Base-by-base conservation (phyloP, 92 coral and sea anemone genomes). In the Montipora capitata region DNA sequence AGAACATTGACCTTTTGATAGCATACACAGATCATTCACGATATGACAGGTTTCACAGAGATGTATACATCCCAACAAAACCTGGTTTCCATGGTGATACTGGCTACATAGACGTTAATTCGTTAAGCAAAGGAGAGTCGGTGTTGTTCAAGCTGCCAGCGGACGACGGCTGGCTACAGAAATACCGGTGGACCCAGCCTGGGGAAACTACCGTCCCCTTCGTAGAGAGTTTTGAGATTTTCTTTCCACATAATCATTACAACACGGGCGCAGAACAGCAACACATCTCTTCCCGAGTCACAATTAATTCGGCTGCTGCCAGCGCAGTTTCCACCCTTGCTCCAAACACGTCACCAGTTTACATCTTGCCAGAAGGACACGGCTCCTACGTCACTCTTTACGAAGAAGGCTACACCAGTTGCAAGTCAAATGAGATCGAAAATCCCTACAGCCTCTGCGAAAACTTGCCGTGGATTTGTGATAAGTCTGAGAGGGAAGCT, bases 371-470 rank as follows among this genome's bases (percentile, higher is more conserved):
- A 13, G 45, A 49, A 10, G 86, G 74, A 12, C 44, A 71, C 62
- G 65, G 83, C 76, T 56, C 18, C 5, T 86, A 42, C 61, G 2
- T 74, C 4, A 91, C 91, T 10, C 16, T 62, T 10, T 91, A 91
- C 57, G 67, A 51, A 48, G 51, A 65, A 20, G 88, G 85, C 10
- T 81, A 79, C 18, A 16, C 41, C 10, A 44, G 68, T 10, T 92
- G 90, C 71, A 69, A 86, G 27, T 17, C 49, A 4, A 77, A 83
- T 40, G 89, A 88, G 43, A 76, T 78, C 11, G 0, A 68, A 27
- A 88, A 92, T 73, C 92, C 95, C 41, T 92, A 92, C 81, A 79
- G 90, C 56, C 67, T 81, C 3, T 88, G 95, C 51, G 65, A 77
- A 2, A 88, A 81, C 12, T 81, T 92, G 3, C 92, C 92, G 0